These are phyloP conservation scores for Parochlus steinenii DNA, from an alignment of 2,888 invertebrate species.

Conservation along the genomic window DNA sequence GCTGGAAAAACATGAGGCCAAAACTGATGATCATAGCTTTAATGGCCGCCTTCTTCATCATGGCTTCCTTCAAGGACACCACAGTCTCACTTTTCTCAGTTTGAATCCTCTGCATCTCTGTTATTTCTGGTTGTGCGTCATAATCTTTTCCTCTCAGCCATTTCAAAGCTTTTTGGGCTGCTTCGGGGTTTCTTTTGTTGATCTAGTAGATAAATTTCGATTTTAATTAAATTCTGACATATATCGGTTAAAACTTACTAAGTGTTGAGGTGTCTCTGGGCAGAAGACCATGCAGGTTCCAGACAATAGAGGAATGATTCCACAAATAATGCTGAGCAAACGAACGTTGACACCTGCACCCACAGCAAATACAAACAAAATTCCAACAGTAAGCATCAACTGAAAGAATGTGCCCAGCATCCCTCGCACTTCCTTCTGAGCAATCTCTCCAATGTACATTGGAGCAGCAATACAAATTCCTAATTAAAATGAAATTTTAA, in stretches of 20 bases:
- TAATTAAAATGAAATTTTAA: no score
- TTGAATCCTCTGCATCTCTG: constrained; percentile 38
- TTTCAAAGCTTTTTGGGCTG: constrained; percentile 50
- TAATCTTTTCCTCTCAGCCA: constrained; percentile 59
- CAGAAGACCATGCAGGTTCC: constrained; percentile 54
- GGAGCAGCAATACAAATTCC: constrained; percentile 53
- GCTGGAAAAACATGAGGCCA: constrained; percentile 79
- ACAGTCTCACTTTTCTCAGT: constrained; percentile 34
- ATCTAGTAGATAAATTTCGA: constrained; percentile 19
- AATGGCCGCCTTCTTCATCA: constrained; percentile 39
- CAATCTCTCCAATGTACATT: constrained; percentile 71
- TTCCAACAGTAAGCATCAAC: constrained; percentile 71
- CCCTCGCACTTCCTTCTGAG: constrained; percentile 68
- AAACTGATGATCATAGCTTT: constrained; percentile 55
- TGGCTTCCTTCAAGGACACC: constrained; percentile 37
- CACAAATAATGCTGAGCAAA: constrained; percentile 24
- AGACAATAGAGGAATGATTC: constrained; percentile 41
- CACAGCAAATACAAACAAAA: constrained; percentile 56
- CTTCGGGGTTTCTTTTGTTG: constrained; percentile 43
- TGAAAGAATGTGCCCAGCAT: constrained; percentile 77
- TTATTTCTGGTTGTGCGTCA: constrained; percentile 47
- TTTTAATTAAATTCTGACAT: no score
- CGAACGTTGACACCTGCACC: constrained; percentile 30
- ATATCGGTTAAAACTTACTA: no score
- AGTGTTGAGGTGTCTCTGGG: no score